Base-by-base conservation (phyloP, 2,888 invertebrate species). In the Sphinx pinastri region DNA sequence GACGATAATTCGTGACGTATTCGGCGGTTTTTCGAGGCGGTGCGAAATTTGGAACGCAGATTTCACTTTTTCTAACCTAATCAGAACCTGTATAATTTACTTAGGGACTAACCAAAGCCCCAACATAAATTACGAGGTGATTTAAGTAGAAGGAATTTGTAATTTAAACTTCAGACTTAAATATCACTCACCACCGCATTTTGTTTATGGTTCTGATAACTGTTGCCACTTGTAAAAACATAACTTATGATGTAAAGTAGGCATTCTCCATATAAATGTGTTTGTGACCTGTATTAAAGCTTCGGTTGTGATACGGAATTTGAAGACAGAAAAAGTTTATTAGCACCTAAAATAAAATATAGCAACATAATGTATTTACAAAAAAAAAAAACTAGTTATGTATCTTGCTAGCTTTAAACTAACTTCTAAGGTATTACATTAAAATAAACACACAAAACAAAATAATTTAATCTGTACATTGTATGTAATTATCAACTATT, bases 1-100 rank as follows among this genome's bases (percentile, higher is more conserved):
- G 78, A 82, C 81, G 82, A 81, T 80, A 75, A 80, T 85, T 91
- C 90, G 90, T 87, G 85, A 84, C 86, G 86, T 83, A 77, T 84
- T 88, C 88, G 87, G 84, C 83, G 78, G 79, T 76, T 82, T 84
- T 68, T 71, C 71, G 71, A 84, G 90, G 87, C 89, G 87, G 88
- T 87, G 88, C 86, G 86, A 85, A 25, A 84, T 85, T 83, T 85
- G 81, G 81, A 85, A 86, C 86, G 83, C 85, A 82, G 81, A 84
- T 80, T 71, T 75, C 75, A 79, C 71, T 82, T 81, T 88, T 90
- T 92, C 93, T 93, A 91, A 91, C 93, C 92, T 93, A 94, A 94
- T 94, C 94, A 94, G 93, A 94, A 94, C 94, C 94, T 92, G 93
- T 93, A 88, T 91, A 94, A 94, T 94, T 94, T 94, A 94, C 94